Conservation (phyloP, 2,888 invertebrate species). For the Acrocera orbiculus region DNA sequence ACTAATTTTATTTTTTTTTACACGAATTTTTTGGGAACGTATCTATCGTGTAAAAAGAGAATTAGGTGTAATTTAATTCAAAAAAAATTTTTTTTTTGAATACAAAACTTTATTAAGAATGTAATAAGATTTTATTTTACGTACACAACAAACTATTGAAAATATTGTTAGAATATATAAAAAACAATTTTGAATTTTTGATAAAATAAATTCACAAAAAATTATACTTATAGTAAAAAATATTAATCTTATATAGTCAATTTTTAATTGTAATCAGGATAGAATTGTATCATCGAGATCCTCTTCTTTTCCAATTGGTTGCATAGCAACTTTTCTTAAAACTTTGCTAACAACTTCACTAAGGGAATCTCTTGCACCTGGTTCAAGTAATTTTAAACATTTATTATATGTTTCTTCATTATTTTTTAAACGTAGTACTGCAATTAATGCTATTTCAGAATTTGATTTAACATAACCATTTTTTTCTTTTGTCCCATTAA, state of each 20-base stretch:
- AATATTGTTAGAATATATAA: no score
- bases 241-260: not conserved
- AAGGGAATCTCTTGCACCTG: slow-evolving; percentile 76
- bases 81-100: no score
- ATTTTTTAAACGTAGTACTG: slow-evolving; percentile 60
- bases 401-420: slow-evolving; percentile 59
- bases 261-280: slow-evolving; percentile 39
- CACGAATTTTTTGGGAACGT: no score
- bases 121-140: no score
- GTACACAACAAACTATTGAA: no score
- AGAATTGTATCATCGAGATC: slow-evolving; percentile 84
- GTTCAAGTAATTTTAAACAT: slow-evolving; percentile 59
- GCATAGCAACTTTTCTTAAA: slow-evolving; percentile 56
- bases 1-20: no score
- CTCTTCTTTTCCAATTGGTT: slow-evolving; percentile 71
- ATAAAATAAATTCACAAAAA: no score
- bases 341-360: slow-evolving; percentile 80
- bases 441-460: slow-evolving; percentile 81
- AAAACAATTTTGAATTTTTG: no score
- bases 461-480: slow-evolving; percentile 88
- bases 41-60: no score
- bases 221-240: no score
- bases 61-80: no score
- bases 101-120: no score
- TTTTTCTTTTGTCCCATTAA: slow-evolving; percentile 97